These are phyloP conservation scores for Drosophila baimaii DNA, from an alignment of 1,140 invertebrate genomes.

Conservation along the genomic window DNA sequence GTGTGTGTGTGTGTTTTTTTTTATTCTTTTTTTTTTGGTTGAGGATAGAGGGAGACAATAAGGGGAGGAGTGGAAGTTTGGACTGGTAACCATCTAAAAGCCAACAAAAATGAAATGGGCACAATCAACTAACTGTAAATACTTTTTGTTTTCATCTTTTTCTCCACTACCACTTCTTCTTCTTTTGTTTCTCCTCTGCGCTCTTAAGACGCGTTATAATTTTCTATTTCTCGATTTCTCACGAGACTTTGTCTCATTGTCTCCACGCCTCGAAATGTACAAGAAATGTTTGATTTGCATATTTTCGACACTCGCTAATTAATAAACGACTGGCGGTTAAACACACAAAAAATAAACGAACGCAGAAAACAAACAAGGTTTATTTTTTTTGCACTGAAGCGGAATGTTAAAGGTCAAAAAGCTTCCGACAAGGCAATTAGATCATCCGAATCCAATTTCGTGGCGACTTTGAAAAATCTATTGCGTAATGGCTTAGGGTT, in stretches of 20 bases:
- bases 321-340: constrained; percentile 58
- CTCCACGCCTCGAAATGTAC: constrained; percentile 20
- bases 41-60: background rate
- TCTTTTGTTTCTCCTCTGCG: constrained; percentile 39
- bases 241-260: constrained; percentile 49
- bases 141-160: constrained; percentile 61
- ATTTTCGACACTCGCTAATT: constrained; percentile 80
- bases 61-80: constrained; percentile 48
- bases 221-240: constrained; percentile 69
- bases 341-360: constrained; percentile 34
- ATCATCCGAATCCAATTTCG: constrained; percentile 45
- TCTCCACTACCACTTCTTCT: constrained; percentile 22
- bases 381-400: constrained; percentile 21
- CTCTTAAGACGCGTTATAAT: constrained; percentile 65
- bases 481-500: constrained; percentile 32
- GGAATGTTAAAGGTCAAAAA: constrained; percentile 45
- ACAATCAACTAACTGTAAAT: constrained; percentile 82
- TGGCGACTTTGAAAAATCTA: constrained; percentile 19
- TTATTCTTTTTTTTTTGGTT: constrained; percentile 19
- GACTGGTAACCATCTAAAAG: constrained; percentile 71
- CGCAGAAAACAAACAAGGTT: constrained; percentile 17
- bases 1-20: constrained; percentile 28
- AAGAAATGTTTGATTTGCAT: constrained; percentile 69
- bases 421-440: constrained; percentile 55
- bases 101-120: constrained; percentile 77